Conservation (phyloP, 2,113 vertebrate species). For the Eretmochelys imbricata region DNA sequence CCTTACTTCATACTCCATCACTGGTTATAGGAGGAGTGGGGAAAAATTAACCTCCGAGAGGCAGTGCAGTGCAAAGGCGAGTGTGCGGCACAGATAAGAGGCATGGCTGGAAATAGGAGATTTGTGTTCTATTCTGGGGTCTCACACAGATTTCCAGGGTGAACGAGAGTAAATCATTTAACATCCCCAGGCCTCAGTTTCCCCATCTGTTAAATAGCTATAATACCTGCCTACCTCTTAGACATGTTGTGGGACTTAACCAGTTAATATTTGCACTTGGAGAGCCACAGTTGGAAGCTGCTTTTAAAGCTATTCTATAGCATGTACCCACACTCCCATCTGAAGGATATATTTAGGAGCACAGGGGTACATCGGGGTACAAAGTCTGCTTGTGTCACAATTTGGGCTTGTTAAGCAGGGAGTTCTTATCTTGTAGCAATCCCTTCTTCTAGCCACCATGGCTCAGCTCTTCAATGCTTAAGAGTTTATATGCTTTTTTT, state of each 20-base stretch:
- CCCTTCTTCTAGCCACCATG: conserved; percentile 12
- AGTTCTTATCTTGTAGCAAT: conserved; percentile 28
- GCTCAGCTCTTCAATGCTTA: not conserved
- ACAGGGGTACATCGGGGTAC: not conserved
- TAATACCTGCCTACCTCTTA: not conserved
- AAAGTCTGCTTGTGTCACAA: not conserved
- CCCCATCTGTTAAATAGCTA: conserved; percentile 6
- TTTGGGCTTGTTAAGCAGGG: not conserved
- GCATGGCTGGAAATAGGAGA: not conserved
- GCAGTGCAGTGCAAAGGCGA: not conserved
- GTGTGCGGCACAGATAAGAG: not conserved
- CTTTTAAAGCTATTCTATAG: not conserved
- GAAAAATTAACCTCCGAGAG: not conserved
- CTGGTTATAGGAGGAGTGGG: rapidly evolving
- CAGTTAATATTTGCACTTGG: not conserved
- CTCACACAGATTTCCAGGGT: conserved; percentile 6
- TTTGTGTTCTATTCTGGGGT: not conserved
- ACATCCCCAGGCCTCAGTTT: not conserved
- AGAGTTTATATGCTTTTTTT: not conserved
- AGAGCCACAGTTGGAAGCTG: not conserved
- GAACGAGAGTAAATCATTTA: conserved; percentile 15
- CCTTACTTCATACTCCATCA: not conserved
- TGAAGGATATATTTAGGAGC: not conserved
- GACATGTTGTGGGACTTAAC: not conserved
- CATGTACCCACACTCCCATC: not conserved